Conservation (phyloP, 2,797 vertebrate species). For the Siniperca obscura region DNA sequence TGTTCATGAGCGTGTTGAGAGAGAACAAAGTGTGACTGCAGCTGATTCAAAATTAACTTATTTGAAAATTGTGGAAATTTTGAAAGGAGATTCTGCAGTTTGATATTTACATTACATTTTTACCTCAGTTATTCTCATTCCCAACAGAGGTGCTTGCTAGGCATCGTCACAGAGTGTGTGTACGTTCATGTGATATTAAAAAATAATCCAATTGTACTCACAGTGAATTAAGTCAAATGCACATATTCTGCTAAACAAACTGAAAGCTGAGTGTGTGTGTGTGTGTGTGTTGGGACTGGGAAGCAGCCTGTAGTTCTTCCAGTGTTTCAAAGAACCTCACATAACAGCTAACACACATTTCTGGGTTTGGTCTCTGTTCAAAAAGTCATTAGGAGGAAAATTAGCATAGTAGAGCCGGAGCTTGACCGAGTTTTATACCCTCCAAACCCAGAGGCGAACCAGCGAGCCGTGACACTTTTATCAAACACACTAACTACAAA, state of each 20-base stretch:
- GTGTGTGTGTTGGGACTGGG: background rate
- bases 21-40: constrained; percentile 13
- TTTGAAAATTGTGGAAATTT: constrained; percentile 23
- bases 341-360: constrained; percentile 25
- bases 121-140: background rate
- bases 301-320: background rate
- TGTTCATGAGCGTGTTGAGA: background rate
- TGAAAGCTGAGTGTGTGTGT: background rate
- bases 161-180: background rate
- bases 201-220: constrained; percentile 22
- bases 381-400: constrained; percentile 29
- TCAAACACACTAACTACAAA: constrained; percentile 24
- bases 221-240: constrained; percentile 17
- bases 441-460: background rate
- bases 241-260: constrained; percentile 4
- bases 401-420: constrained; percentile 13
- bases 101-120: background rate
- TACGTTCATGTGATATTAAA: constrained; percentile 17
- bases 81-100: background rate
- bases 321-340: constrained; percentile 27
- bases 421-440: constrained; percentile 23
- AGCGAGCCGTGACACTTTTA: background rate
- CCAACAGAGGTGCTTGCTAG: background rate
- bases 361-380: constrained; percentile 29
- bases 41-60: background rate